Evolutionary conservation across 2,797 vertebrate genomes (phyloP), one percentile per base, ranked within the genome.

Genomic region (Choloepus didactylus): DNA sequence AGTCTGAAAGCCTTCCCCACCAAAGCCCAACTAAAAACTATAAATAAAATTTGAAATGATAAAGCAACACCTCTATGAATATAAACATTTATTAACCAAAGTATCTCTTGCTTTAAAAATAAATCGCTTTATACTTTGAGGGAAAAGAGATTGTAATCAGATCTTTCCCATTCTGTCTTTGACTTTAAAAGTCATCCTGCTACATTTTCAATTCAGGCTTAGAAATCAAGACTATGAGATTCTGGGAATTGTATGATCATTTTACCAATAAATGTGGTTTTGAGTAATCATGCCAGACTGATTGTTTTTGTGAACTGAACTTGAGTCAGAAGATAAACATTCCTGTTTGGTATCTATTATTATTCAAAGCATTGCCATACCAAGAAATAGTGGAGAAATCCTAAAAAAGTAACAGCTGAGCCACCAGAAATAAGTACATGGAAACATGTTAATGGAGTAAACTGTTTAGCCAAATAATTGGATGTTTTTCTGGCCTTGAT

Each of bases 181-280:
- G 49, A 92, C 94, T 95, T 95, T 83, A 75, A 94, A 93, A 83
- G 59, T 21, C 23, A 93, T 91, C 49, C 84, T 89, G 91, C 72
- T 76, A 86, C 38, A 94, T 93, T 95, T 96, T 86, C 84, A 96
- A 77, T 91, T 89, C 85, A 87, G 60, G 1, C 54, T 96, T 56
- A 89, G 87, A 94, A 96, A 93, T 72, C 21, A 46, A 94, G 64
- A 93, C 41, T 56, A 25, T 38, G 79, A 64, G 75, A 89, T 89
- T 92, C 64, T 93, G 85, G 89, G 86, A 86, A 96, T 62, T 92
- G 41, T 67, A 93, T 92, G 60, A 96, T 93, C 75, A 16, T 89
- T 96, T 97, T 94, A 96, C 89, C 64, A 96, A 91, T 92, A 93
- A 97, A 93, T 97, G 94, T 59, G 69, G 64, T 95, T 96, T 80